Evolutionary conservation across 53 echinoderm and acorn worm genomes (phyloP), one percentile per base, ranked within the genome.

Genomic region (Apostichopus leukothele): DNA sequence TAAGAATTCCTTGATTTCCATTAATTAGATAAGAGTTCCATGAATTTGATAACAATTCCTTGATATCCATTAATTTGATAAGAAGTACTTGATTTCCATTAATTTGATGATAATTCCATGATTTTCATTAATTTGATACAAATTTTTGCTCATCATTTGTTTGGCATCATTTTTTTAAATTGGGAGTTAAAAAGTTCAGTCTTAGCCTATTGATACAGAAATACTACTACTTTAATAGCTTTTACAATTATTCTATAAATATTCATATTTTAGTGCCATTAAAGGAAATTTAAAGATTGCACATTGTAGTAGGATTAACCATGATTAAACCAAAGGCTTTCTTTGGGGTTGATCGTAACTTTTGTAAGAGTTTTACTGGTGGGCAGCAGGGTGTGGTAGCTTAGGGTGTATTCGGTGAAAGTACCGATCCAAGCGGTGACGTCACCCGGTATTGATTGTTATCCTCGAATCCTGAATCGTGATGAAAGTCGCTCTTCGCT

Each of bases 381-480:
- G 8, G 4, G 8, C 63, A 63, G 8, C 63, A 63, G 39, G 39
- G 39, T 39, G 39, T 39, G 3, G 39, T 39, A 39, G 12, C 54
- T 60, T 85, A 85, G 16, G 85, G 85, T 63, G 85, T 85, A n/a
- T 85, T 67, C 12, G 85, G 85, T 67, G 85, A 85, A 1, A 66
- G 19, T 50, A 85, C 67, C 12, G 75, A 75, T 14, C 54, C 74
- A 16, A 74, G 73, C 19, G 88, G 88, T 50, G 88, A 87, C 3
- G 75, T 75, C 19, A 87, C 74, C 51, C 88, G 71, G 52, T 22
- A 74, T 16, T 75, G 88, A 19, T 73, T 73, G 67, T 96, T 96
- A 86, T 96, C 96, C 51, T 96, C 96, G 67, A 94, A 96, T 16
- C 96, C 96, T 13, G 96, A 96, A 86, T 96, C 96, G 78, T 96